Evolutionary conservation across 1,140 invertebrate species (phyloP).

Genomic region (Pseudomyrmex concolor): DNA sequence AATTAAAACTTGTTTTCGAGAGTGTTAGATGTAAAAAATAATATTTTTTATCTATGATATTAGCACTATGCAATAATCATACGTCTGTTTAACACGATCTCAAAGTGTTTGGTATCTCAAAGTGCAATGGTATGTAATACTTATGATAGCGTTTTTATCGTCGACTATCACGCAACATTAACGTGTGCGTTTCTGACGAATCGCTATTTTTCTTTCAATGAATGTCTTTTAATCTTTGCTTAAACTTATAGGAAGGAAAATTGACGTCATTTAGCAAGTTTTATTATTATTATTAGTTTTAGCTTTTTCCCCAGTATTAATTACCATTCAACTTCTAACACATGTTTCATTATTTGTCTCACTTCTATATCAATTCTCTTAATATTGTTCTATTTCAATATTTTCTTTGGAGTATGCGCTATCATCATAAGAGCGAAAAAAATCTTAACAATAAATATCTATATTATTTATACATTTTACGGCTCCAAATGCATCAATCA

Average conservation of each 20-base stretch:
- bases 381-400: conserved; percentile 7
- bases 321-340: conserved; percentile 52
- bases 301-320: too few relatives aligned
- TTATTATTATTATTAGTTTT: conserved; percentile 66
- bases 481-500: conserved; percentile 7
- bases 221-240: neutral
- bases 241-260: conserved; percentile 40
- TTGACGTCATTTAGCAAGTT: conserved; percentile 58
- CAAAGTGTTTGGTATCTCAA: neutral
- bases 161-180: neutral
- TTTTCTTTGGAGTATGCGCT: neutral
- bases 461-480: neutral
- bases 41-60: neutral
- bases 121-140: conserved; percentile 17
- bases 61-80: neutral
- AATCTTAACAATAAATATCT: neutral
- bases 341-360: neutral
- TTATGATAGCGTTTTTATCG: conserved; percentile 3
- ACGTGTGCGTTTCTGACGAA: neutral
- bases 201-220: neutral
- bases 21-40: too few relatives aligned
- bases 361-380: neutral
- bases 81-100: neutral
- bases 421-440: neutral
- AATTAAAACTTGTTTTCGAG: neutral